Conservation (phyloP, 2,797 vertebrate species). For the Mormyrops attenuatus region DNA sequence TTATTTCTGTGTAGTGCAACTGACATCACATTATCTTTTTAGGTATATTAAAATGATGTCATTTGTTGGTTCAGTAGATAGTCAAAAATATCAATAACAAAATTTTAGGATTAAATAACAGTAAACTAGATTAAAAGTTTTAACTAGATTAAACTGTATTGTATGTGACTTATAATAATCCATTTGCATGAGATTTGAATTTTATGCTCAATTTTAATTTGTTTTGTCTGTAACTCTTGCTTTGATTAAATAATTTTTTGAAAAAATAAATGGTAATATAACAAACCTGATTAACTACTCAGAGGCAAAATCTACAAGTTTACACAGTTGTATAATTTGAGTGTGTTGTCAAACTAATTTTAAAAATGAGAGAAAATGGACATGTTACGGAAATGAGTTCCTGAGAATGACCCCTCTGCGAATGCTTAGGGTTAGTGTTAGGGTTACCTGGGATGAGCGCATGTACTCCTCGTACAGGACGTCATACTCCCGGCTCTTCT, state of each 20-base stretch:
- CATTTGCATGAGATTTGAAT: not conserved
- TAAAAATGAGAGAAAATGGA: not conserved
- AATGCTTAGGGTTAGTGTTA: not conserved
- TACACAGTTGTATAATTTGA: not conserved
- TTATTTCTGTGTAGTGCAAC: not conserved
- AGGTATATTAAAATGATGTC: not conserved
- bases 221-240: not conserved
- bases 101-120: not conserved
- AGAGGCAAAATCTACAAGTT: not conserved
- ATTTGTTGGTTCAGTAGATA: not conserved
- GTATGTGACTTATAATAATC: not conserved
- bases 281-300: not conserved
- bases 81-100: not conserved
- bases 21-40: not conserved
- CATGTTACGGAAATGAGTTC: not conserved
- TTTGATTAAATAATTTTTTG: not conserved
- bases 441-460: conserved; percentile 76
- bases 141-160: not conserved
- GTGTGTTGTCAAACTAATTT: not conserved
- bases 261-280: not conserved
- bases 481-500: conserved; percentile 85
- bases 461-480: conserved; percentile 81
- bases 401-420: not conserved
- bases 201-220: not conserved
- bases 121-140: not conserved